Evolutionary conservation across 2,888 invertebrate species (phyloP).

Genomic region (Trichogramma evanescens): DNA sequence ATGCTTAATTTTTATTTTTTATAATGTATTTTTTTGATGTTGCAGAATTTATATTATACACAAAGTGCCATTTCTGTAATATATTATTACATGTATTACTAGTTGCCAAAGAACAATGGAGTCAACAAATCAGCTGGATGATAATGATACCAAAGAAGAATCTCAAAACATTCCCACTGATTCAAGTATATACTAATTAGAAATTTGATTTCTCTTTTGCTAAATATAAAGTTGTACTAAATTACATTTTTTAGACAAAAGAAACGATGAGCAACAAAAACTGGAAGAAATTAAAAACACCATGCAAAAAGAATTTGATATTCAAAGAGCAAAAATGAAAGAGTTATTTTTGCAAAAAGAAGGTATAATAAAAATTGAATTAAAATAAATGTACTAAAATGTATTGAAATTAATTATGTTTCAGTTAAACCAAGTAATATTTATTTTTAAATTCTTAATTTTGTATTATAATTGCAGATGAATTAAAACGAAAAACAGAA

Average conservation of each 20-base stretch:
- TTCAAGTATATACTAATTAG: conserved; percentile 1
- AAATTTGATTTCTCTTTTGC: neutral
- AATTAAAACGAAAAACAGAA: conserved; percentile 54
- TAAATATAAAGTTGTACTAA: neutral
- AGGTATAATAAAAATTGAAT: conserved; percentile 52
- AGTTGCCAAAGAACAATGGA: conserved; percentile 13
- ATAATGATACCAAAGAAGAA: conserved; percentile 18
- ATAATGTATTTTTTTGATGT: too few species aligned
- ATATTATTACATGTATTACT: neutral
- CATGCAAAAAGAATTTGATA: conserved; percentile 79
- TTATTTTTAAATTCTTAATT: neutral
- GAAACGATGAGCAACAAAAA: conserved; percentile 29
- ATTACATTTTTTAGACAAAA: conserved; percentile 22
- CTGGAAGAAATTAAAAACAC: conserved; percentile 57
- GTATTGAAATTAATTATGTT: neutral
- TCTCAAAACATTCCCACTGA: conserved; percentile 1
- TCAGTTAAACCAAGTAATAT: neutral
- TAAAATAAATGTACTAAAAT: neutral
- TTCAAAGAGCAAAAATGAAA: conserved; percentile 86
- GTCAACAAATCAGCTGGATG: neutral
- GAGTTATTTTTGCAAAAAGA: conserved; percentile 90
- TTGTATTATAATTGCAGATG: conserved; percentile 48
- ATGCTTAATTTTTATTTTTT: neutral
- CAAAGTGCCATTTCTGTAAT: conserved; percentile 10
- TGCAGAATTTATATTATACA: conserved; percentile 1